Evolutionary conservation across 2,113 vertebrate genomes (phyloP).

Genomic region (Jacana jacana): DNA sequence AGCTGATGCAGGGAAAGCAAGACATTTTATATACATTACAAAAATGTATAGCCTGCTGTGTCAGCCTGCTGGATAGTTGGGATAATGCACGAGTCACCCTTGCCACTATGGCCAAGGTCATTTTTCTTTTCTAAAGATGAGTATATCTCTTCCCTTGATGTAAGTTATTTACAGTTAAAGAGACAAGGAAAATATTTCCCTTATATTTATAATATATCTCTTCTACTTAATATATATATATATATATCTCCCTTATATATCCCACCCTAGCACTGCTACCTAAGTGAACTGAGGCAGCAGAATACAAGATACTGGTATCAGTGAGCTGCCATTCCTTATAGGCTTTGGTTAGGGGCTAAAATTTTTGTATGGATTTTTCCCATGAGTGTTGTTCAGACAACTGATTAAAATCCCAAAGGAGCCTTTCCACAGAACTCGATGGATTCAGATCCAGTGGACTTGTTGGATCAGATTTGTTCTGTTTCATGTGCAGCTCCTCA

Average conservation of each 20-base stretch:
- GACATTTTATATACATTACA: neutral
- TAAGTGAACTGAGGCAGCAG: neutral
- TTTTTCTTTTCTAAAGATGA: neutral
- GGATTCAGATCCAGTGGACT: neutral
- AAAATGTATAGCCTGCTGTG: neutral
- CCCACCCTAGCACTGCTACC: neutral
- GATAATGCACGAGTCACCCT: neutral
- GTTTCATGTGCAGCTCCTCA: neutral
- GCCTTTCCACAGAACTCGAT: neutral
- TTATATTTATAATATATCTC: neutral
- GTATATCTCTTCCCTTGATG: neutral
- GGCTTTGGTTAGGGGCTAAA: neutral
- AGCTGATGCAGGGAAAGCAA: neutral
- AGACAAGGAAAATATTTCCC: neutral
- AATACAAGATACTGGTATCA: neutral
- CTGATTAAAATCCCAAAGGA: neutral
- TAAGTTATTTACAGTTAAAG: neutral
- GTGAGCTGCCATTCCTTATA: neutral
- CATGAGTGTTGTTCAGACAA: neutral
- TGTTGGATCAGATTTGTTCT: neutral
- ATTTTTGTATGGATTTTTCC: neutral
- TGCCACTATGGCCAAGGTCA: neutral
- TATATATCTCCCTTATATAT: neutral
- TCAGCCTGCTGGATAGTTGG: neutral
- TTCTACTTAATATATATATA: neutral